These are phyloP conservation scores for Drosophila nigrodunni DNA, from an alignment of 1,140 invertebrate genomes.

Conservation along the genomic window DNA sequence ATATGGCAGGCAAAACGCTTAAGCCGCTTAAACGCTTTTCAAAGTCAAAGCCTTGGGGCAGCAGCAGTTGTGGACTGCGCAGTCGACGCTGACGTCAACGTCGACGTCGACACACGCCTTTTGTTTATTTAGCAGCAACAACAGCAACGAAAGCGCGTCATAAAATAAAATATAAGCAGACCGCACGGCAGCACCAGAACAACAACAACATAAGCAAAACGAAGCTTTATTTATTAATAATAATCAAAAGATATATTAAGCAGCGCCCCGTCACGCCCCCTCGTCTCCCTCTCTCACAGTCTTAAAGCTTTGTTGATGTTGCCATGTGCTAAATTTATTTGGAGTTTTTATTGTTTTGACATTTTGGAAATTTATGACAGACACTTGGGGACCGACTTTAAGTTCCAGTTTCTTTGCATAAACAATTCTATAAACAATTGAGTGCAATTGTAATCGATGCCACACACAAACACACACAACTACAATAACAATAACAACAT, in stretches of 20 bases:
- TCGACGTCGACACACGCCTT: constrained; percentile 69
- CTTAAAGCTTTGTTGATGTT: constrained; percentile 20
- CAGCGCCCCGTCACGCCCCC: constrained; percentile 23
- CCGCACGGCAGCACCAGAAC: constrained; percentile 60
- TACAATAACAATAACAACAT: constrained; percentile 4
- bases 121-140: constrained; percentile 73
- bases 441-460: constrained; percentile 72
- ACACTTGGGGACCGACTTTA: constrained; percentile 52
- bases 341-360: constrained; percentile 59
- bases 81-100: constrained; percentile 10
- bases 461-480: constrained; percentile 16
- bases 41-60: constrained; percentile 74
- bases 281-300: neutral
- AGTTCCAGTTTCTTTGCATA: constrained; percentile 9
- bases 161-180: constrained; percentile 76
- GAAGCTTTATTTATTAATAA: constrained; percentile 81
- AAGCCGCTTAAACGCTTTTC: constrained; percentile 78
- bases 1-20: constrained; percentile 36
- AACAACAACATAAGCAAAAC: constrained; percentile 31
- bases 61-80: constrained; percentile 8
- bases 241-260: constrained; percentile 73
- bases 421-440: constrained; percentile 52
- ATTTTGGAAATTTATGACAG: constrained; percentile 66
- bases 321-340: constrained; percentile 44
- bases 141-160: constrained; percentile 35